These are phyloP conservation scores for Philonicus albiceps DNA, from an alignment of 2,888 invertebrate genomes.

Conservation along the genomic window DNA sequence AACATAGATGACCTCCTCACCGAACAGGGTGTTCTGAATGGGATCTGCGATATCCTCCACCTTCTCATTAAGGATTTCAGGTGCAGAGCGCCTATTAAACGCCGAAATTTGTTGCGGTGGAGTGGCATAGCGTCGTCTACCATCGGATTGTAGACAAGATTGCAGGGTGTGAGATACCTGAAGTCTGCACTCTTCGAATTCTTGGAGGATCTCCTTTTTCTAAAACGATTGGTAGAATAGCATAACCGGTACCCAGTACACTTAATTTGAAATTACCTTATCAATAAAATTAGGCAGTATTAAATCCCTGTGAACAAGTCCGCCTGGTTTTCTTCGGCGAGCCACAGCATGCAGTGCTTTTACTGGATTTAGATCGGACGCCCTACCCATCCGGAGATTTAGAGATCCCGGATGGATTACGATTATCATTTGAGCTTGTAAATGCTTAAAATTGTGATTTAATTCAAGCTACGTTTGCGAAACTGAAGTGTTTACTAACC, in stretches of 20 bases:
- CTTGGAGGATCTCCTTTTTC: conserved; percentile 75
- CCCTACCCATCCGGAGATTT: conserved; percentile 87
- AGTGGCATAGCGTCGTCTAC: conserved; percentile 80
- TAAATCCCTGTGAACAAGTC: conserved; percentile 69
- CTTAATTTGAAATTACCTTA: conserved; percentile 59
- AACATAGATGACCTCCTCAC: conserved; percentile 68
- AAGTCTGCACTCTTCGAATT: conserved; percentile 83
- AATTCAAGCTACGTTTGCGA: neutral
- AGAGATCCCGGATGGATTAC: conserved; percentile 96
- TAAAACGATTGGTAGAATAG: conserved; percentile 49
- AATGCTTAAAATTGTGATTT: conserved; percentile 65
- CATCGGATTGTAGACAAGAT: conserved; percentile 84
- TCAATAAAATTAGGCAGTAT: conserved; percentile 73
- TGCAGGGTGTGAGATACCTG: conserved; percentile 88
- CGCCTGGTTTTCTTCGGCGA: conserved; percentile 57
- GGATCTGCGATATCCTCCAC: conserved; percentile 71
- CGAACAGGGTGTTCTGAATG: conserved; percentile 73
- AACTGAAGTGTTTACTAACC: conserved; percentile 3
- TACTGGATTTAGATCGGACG: conserved; percentile 87
- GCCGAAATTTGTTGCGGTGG: conserved; percentile 90
- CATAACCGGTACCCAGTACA: neutral
- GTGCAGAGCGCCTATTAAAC: conserved; percentile 81
- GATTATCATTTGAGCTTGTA: conserved; percentile 82
- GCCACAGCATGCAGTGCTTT: conserved; percentile 76
- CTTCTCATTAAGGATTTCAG: conserved; percentile 70